These are phyloP conservation scores for Caerostris darwini DNA, from an alignment of 1,140 invertebrate genomes.

Conservation along the genomic window DNA sequence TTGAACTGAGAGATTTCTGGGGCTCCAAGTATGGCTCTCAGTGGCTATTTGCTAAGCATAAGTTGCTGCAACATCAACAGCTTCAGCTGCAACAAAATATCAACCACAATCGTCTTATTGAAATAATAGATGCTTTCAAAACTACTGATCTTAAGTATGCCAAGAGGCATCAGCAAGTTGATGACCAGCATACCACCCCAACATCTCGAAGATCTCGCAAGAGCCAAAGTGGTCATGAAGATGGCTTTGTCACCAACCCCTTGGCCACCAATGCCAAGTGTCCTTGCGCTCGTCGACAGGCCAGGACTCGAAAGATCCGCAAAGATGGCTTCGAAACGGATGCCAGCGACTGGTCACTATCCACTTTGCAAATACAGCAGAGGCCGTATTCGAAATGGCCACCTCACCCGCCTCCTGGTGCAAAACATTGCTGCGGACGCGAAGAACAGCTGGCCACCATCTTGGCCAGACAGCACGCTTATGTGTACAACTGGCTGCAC, in stretches of 20 bases:
- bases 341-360: slow-evolving; percentile 63
- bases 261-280: background rate
- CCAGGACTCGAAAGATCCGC: background rate
- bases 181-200: background rate
- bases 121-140: slow-evolving; percentile 68
- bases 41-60: slow-evolving; percentile 70
- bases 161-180: background rate
- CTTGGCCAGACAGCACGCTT: slow-evolving; percentile 54
- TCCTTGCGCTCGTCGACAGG: background rate
- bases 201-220: background rate
- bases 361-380: slow-evolving; percentile 41
- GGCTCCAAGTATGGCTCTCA: slow-evolving; percentile 70
- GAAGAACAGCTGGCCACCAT: slow-evolving; percentile 60
- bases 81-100: background rate
- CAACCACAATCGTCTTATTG: slow-evolving; percentile 22
- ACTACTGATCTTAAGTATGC: slow-evolving; percentile 61
- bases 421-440: slow-evolving; percentile 37
- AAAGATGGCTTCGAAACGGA: slow-evolving; percentile 55
- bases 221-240: background rate
- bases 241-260: background rate
- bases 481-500: slow-evolving; percentile 72
- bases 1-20: slow-evolving; percentile 63
- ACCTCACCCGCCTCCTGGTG: slow-evolving; percentile 22
- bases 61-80: background rate
- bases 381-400: slow-evolving; percentile 52